Base-by-base conservation (phyloP, 2,113 vertebrate species). In the Planiliza haematocheilus region DNA sequence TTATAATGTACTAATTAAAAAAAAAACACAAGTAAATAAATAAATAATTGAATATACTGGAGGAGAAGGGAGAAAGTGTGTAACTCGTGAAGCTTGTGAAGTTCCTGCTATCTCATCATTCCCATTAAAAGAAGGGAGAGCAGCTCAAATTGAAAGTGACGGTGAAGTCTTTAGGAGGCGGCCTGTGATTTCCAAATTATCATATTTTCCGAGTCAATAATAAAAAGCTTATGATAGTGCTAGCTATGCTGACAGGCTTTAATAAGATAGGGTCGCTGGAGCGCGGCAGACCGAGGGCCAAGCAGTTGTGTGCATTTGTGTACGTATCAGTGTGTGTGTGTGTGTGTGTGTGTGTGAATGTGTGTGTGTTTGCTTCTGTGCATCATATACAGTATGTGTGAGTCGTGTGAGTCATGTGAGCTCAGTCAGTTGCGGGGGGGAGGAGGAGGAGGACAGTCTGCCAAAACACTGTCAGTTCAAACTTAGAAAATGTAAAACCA, bases 181-280 rank as follows among this genome's bases (percentile, higher is more conserved):
- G 92, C 85, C 85, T 92, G 86, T 92, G 93, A 93, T 94, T 94
- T 92, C 86, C 89, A 91, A 93, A 94, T 94, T 93, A 94, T 93
- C 92, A 94, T 94, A 94, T 94, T 94, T 93, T 93, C 91, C 66
- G 77, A 93, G 93, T 94, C 91, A 92, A 94, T 94, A 94, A 94
- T 93, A 93, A 93, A 94, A 93, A 87, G 91, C 92, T 91, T 92
- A 94, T 94, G 92, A 94, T 93, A 91, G 90, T 87, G 93, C 88
- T 90, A 90, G 91, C 92, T 90, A 86, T 87, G 89, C 93, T 90
- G 90, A 91, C 93, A 91, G 88, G 82, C 85, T 93, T 94, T 94
- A 94, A 94, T 94, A 94, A 93, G 92, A 92, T 90, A 86, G 88
- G 90, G 87, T 89, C 78, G 89, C 67, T 91, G 90, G 91, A 93